Conservation (phyloP, 2,113 vertebrate genomes). For the Pardalotus punctatus region DNA sequence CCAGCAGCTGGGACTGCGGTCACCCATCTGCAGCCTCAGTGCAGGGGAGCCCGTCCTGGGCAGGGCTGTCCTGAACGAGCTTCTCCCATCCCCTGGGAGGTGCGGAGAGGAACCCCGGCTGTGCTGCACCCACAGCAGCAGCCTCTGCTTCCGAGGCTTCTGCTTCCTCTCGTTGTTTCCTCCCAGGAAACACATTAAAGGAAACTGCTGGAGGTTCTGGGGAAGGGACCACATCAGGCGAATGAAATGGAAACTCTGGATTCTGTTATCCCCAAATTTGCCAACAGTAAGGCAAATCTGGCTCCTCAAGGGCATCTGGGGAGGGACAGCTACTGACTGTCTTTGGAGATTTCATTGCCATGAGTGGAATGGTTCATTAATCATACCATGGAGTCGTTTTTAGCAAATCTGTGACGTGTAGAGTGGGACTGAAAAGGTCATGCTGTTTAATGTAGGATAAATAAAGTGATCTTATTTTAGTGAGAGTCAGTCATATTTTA, state of each 20-base stretch:
- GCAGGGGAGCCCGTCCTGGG: background rate
- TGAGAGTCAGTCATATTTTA: constrained; percentile 44
- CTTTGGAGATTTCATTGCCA: background rate
- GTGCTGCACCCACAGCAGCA: background rate
- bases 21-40: background rate
- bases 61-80: background rate
- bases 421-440: constrained; percentile 55
- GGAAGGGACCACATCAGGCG: background rate
- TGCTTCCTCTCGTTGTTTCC: background rate
- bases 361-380: constrained; percentile 13
- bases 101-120: rapidly evolving
- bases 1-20: rapidly evolving
- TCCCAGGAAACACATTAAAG: background rate
- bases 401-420: constrained; percentile 4
- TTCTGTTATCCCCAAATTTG: background rate
- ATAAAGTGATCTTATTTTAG: constrained; percentile 36
- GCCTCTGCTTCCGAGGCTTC: background rate
- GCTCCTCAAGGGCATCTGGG: background rate
- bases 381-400: background rate
- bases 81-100: background rate
- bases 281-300: background rate
- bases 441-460: constrained; percentile 48
- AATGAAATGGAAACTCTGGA: background rate
- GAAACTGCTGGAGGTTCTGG: background rate
- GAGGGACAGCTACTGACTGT: background rate